A percentile compares a stretch with the other conserved stretches of the same genome.
phyloP scores from a whole-genome alignment of 2,888 invertebrate genomes.

The Proisotoma minuta region DNA sequence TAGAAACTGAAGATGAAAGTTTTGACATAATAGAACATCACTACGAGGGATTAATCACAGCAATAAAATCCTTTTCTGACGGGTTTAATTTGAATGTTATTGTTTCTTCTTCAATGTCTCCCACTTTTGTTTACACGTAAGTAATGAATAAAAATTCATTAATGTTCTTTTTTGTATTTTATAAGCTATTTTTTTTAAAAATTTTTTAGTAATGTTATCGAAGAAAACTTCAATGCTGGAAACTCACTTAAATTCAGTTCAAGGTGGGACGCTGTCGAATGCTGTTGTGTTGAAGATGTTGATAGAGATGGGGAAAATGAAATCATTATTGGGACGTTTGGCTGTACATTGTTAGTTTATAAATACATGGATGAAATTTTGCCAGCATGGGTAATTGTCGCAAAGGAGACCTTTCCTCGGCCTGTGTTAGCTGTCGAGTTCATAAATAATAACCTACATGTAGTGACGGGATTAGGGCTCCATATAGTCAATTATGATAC shows the following conservation, averaged over 20 bases:
- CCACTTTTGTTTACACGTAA: slow-evolving; percentile 45
- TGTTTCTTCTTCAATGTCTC: slow-evolving; percentile 42
- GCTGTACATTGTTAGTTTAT: slow-evolving; percentile 59
- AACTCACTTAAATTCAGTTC: slow-evolving; percentile 54
- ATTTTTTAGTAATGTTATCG: slow-evolving; percentile 48
- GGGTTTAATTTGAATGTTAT: slow-evolving; percentile 43
- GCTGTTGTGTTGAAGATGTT: slow-evolving; percentile 62
- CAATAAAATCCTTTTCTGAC: slow-evolving; percentile 40
- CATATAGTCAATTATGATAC: slow-evolving; percentile 44
- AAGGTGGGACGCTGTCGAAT: slow-evolving; percentile 59
- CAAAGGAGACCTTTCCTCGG: slow-evolving; percentile 42
- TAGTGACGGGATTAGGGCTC: slow-evolving; percentile 41
- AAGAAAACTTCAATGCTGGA: slow-evolving; percentile 49
- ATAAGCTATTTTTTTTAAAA: too few species aligned
- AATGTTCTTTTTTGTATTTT: too few species aligned
- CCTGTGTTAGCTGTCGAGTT: slow-evolving; percentile 37
- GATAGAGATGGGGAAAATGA: slow-evolving; percentile 67
- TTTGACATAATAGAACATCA: slow-evolving; percentile 31
- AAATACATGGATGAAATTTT: slow-evolving; percentile 51
- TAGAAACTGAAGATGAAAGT: slow-evolving; percentile 19
- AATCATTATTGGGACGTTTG: slow-evolving; percentile 65
- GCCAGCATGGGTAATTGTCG: slow-evolving; percentile 45
- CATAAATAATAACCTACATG: slow-evolving; percentile 36
- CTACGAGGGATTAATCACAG: slow-evolving; percentile 43
- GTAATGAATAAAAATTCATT: slow-evolving; percentile 1